These are phyloP conservation scores for Piezodorus guildinii DNA, from an alignment of 1,140 invertebrate species.

Conservation along the genomic window DNA sequence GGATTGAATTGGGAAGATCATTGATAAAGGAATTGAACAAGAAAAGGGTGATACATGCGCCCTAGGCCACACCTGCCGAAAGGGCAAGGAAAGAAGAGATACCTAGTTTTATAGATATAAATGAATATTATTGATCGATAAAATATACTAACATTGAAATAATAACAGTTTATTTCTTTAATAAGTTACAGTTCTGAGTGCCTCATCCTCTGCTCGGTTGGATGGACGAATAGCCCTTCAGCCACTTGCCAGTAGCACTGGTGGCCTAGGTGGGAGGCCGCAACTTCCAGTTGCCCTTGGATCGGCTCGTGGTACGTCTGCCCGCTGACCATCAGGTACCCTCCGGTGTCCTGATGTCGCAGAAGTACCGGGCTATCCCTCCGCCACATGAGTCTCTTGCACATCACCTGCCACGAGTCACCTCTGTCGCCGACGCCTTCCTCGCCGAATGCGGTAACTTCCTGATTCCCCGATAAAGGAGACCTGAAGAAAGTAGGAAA, in stretches of 20 bases:
- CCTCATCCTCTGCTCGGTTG: not conserved
- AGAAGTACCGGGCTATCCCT: not conserved
- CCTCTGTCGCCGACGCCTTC: slow-evolving; percentile 7
- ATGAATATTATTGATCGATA: too few relatives aligned
- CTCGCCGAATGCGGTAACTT: slow-evolving; percentile 9
- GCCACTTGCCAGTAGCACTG: not conserved
- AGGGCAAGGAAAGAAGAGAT: too few relatives aligned
- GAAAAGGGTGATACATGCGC: too few relatives aligned
- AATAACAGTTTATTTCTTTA: too few relatives aligned
- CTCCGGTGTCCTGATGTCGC: not conserved
- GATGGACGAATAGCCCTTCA: slow-evolving; percentile 1
- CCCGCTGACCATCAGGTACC: slow-evolving; percentile 2
- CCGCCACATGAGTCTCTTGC: not conserved
- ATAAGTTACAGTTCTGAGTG: too few relatives aligned
- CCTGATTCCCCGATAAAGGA: not conserved
- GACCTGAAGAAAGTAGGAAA: not conserved
- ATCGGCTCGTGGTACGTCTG: not conserved
- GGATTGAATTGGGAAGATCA: too few relatives aligned
- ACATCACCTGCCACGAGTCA: slow-evolving; percentile 11
- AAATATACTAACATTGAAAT: too few relatives aligned
- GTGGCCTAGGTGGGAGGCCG: not conserved
- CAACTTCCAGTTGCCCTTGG: not conserved
- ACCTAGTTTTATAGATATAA: too few relatives aligned
- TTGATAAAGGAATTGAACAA: too few relatives aligned
- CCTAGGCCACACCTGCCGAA: too few relatives aligned